phyloP scores from a whole-genome alignment of 2,888 invertebrate genomes.

The Xestia xanthographa region DNA sequence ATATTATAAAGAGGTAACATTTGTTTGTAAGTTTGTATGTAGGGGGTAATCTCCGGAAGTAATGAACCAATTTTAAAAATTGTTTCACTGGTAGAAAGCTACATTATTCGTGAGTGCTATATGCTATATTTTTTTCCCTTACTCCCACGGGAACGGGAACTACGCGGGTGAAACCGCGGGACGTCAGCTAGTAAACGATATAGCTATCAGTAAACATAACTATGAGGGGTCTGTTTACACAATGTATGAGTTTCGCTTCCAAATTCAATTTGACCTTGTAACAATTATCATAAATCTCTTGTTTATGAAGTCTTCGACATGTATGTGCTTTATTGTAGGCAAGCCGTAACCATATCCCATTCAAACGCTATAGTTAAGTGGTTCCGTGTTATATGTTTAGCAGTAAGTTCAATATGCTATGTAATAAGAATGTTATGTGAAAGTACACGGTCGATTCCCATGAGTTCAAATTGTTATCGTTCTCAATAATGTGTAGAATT shows the following conservation, averaged over 20 bases:
- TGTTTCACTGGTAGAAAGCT: too few species aligned
- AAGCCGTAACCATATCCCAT: background rate
- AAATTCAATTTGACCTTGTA: background rate
- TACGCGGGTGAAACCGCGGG: too few species aligned
- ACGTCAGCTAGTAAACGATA: too few species aligned
- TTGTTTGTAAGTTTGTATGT: too few species aligned
- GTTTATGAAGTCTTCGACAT: background rate
- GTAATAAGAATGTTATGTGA: slow-evolving; percentile 40
- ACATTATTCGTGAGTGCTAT: too few species aligned
- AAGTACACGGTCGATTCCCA: slow-evolving; percentile 46
- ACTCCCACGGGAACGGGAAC: too few species aligned
- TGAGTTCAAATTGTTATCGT: slow-evolving; percentile 24
- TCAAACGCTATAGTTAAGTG: slow-evolving; percentile 14
- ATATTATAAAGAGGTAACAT: too few species aligned
- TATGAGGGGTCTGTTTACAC: background rate
- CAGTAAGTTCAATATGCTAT: slow-evolving; percentile 49
- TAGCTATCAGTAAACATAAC: slow-evolving; percentile 1
- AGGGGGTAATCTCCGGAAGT: too few species aligned
- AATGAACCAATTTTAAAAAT: too few species aligned
- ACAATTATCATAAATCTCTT: background rate
- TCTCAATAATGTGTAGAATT: slow-evolving; percentile 12
- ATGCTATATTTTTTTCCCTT: too few species aligned
- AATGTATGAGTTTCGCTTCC: background rate
- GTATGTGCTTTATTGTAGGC: slow-evolving; percentile 9
- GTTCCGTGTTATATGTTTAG: slow-evolving; percentile 52